These are phyloP conservation scores for Limnephilus auricula DNA, from an alignment of 2,888 invertebrate species.

Conservation along the genomic window DNA sequence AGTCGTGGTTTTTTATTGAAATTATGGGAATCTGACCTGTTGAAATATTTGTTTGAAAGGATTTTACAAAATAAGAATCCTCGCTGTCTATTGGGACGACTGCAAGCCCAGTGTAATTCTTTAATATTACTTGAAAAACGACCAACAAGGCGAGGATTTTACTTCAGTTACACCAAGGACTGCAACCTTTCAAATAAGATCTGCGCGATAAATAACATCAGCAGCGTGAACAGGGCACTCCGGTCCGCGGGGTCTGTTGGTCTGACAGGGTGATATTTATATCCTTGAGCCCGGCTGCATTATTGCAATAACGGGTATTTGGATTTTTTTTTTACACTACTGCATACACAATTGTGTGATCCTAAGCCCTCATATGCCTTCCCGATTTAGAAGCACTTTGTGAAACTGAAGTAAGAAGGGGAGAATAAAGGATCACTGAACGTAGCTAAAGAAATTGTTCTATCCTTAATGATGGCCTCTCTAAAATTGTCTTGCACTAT, in stretches of 20 bases:
- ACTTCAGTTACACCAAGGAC: neutral
- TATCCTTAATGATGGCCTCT: too few species aligned
- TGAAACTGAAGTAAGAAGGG: too few species aligned
- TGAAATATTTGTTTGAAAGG: neutral
- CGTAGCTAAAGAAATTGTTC: too few species aligned
- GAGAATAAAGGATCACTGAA: too few species aligned
- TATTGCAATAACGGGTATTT: neutral
- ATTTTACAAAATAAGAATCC: neutral
- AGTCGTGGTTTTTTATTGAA: too few species aligned
- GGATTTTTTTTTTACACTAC: too few species aligned
- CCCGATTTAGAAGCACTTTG: too few species aligned
- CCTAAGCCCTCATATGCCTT: too few species aligned
- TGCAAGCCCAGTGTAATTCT: neutral
- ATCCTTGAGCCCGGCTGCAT: neutral
- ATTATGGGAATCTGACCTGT: too few species aligned
- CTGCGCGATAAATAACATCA: neutral
- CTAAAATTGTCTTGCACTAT: too few species aligned
- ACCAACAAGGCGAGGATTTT: neutral
- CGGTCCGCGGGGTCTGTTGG: neutral
- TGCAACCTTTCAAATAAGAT: neutral
- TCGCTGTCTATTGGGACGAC: neutral
- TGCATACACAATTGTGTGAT: too few species aligned
- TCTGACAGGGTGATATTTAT: neutral
- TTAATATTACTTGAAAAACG: neutral
- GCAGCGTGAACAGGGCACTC: neutral